Evolutionary conservation across 2,888 invertebrate genomes (phyloP), one percentile per base, ranked within the genome.

Genomic region (Andrena chrysosceles): DNA sequence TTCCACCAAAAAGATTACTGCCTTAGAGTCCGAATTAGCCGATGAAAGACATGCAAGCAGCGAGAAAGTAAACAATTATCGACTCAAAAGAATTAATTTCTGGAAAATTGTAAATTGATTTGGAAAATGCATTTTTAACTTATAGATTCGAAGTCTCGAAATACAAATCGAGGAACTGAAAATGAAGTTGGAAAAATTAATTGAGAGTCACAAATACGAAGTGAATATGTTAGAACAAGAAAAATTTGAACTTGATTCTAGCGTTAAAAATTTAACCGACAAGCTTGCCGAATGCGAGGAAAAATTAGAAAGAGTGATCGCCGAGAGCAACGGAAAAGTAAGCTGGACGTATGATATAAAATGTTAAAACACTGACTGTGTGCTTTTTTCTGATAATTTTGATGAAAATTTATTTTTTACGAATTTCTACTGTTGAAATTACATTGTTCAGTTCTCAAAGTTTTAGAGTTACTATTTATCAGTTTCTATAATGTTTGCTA

Each of bases 241-340:
- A 63, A 88, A 87, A 52, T 72, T 48, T 1, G 78, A 83, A 49
- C 64, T 91, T 0, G 72, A 81, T 59, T 48, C 48, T 2, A 68
- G 76, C 63, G 26, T 88, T 2, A n/a, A 5, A 26, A 73, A 86
- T 64, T 76, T 89, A 68, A 76, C 73, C 5, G 69, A 79, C 13
- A 78, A 77, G 31, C 67, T 73, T n/a, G 87, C 86, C 7, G 91
- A 93, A 82, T 90, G 90, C 63, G 91, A 93, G 60, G 92, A 91
- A 81, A 89, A 91, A 52, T 89, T 93, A 3, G 91, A 91, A 77
- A 88, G 90, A 71, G 86, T 89, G n/a, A 91, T 93, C 42, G 85
- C 88, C 13, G 92, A 93, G 82, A 91, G 88, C 69, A 92, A 92
- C 68, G 88, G 87, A 13, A 93, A 93, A 88, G 92, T 93, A 87